These are phyloP conservation scores for Chloebia gouldiae DNA, from an alignment of 2,113 vertebrate species.

Conservation along the genomic window DNA sequence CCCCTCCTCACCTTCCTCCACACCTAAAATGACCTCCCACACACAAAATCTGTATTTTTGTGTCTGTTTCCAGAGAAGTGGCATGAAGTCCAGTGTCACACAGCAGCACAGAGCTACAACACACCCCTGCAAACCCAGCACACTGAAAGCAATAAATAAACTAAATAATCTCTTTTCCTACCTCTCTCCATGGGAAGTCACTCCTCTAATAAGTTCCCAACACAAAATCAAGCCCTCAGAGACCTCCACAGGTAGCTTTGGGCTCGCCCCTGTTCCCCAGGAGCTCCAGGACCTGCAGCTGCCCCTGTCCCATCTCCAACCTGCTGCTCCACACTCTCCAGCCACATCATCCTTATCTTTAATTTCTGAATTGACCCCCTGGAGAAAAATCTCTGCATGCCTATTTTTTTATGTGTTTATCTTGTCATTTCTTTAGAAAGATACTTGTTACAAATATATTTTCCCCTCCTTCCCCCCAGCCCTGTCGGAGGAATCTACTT, in stretches of 20 bases:
- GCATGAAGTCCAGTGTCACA: not conserved
- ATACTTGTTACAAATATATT: not conserved
- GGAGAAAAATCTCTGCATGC: not conserved
- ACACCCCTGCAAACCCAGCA: not conserved
- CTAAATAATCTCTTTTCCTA: not conserved
- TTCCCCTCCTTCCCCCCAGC: not conserved
- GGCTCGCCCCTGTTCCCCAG: not conserved
- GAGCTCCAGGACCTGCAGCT: not conserved
- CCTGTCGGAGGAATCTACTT: not conserved
- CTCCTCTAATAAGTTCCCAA: not conserved
- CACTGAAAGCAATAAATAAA: fast-evolving
- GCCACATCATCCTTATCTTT: not conserved
- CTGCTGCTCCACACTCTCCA: not conserved
- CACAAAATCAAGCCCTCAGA: fast-evolving
- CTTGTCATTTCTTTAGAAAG: not conserved
- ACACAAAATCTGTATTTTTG: not conserved
- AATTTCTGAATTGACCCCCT: not conserved
- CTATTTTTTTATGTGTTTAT: constrained; percentile 16
- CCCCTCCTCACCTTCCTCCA: not conserved
- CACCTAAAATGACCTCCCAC: not conserved
- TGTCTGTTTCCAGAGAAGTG: not conserved
- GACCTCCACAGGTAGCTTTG: not conserved
- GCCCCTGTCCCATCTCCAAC: not conserved
- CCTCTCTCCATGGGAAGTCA: not conserved
- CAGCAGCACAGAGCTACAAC: not conserved